These are phyloP conservation scores for Gadopsis bispinosus DNA, from an alignment of 2,797 vertebrate genomes.

Conservation along the genomic window DNA sequence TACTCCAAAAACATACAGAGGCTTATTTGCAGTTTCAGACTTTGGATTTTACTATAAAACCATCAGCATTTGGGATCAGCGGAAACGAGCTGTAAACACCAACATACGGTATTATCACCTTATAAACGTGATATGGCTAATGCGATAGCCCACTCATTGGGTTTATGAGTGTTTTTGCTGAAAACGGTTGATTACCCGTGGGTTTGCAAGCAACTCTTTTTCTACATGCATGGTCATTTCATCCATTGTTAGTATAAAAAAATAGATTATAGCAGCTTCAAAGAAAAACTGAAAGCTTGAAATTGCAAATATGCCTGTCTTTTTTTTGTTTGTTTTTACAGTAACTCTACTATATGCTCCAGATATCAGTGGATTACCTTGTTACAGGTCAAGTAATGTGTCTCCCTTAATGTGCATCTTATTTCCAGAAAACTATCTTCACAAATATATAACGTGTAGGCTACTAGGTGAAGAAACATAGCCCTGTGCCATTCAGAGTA, in stretches of 20 bases:
- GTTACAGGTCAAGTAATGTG: slow-evolving; percentile 16
- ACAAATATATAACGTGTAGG: background rate
- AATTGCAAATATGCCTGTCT: background rate
- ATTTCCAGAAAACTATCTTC: slow-evolving; percentile 8
- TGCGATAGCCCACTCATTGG: background rate
- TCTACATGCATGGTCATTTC: background rate
- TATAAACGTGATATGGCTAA: background rate
- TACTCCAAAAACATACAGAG: background rate
- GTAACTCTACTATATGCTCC: background rate
- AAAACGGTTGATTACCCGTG: background rate
- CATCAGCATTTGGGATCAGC: background rate
- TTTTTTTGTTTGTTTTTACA: background rate
- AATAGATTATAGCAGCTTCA: background rate
- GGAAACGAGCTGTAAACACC: background rate
- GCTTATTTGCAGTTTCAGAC: slow-evolving; percentile 12
- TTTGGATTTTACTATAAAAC: slow-evolving; percentile 4
- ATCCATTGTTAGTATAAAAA: background rate
- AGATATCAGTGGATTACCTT: background rate
- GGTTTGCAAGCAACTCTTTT: background rate
- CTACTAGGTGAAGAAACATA: slow-evolving; percentile 4
- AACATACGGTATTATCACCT: background rate
- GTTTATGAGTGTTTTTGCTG: no score
- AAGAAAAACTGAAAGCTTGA: slow-evolving; percentile 10
- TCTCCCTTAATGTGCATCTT: slow-evolving; percentile 7
- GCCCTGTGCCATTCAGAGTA: background rate